Conservation (phyloP, 2,113 vertebrate genomes). For the Fregata magnificens region DNA sequence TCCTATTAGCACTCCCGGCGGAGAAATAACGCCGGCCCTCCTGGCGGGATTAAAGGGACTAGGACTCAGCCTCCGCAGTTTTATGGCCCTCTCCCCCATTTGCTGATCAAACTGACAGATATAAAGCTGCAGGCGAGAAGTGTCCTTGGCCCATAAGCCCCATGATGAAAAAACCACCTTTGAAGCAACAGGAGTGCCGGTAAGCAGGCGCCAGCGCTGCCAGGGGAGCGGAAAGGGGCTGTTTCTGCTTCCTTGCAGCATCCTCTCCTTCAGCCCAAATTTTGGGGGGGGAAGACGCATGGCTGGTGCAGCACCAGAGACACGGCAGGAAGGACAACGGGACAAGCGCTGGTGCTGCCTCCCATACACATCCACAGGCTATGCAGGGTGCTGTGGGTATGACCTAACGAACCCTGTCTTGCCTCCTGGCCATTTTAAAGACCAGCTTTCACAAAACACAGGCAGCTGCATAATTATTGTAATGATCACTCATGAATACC, state of each 20-base stretch:
- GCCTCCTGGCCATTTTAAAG: not conserved
- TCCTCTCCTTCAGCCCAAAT: not conserved
- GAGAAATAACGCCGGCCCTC: constrained; percentile 74
- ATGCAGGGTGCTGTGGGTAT: accelerated
- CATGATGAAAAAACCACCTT: not conserved
- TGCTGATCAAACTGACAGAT: constrained; percentile 69
- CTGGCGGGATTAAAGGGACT: constrained; percentile 71
- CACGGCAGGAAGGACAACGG: accelerated
- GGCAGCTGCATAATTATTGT: not conserved
- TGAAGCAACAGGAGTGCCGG: not conserved
- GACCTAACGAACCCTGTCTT: accelerated
- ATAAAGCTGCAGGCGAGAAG: constrained; percentile 68
- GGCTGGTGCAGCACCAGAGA: not conserved
- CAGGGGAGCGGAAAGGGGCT: not conserved
- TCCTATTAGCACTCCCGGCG: constrained; percentile 77
- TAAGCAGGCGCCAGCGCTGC: not conserved
- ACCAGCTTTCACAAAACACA: not conserved
- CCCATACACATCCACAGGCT: accelerated
- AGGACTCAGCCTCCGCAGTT: constrained; percentile 51
- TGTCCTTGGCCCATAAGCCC: constrained; percentile 75
- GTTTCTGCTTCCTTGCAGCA: not conserved
- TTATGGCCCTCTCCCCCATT: constrained; percentile 62
- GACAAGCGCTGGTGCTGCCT: too few species aligned
- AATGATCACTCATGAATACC: not conserved
- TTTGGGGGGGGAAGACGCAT: accelerated